These are phyloP conservation scores for Martes martes DNA, from an alignment of 2,113 vertebrate species.

Conservation along the genomic window DNA sequence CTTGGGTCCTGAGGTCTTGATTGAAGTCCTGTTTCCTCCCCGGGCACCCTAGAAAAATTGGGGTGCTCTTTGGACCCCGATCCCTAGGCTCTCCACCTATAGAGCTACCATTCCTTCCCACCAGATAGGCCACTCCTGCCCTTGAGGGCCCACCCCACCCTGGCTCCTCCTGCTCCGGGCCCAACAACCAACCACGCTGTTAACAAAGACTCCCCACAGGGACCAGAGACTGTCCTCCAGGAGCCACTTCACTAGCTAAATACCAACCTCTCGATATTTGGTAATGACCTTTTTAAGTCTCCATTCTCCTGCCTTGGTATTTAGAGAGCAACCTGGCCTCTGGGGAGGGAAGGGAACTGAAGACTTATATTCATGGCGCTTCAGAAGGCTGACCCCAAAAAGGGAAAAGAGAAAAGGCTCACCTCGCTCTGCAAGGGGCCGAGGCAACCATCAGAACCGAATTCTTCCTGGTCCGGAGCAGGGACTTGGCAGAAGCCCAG, in stretches of 20 bases:
- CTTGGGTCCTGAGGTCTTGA: background rate
- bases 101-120: background rate
- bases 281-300: slow-evolving; percentile 79
- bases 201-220: slow-evolving; percentile 1
- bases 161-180: rapidly evolving
- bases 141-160: background rate
- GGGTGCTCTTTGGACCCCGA: background rate
- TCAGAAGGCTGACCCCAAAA: slow-evolving; percentile 74
- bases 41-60: background rate
- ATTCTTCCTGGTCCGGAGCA: slow-evolving; percentile 68
- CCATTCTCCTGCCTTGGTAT: slow-evolving; percentile 76
- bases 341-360: slow-evolving; percentile 64
- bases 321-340: slow-evolving; percentile 75
- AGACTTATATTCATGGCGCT: slow-evolving; percentile 65
- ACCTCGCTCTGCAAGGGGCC: slow-evolving; percentile 65
- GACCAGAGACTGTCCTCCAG: background rate
- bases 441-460: rapidly evolving
- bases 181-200: background rate
- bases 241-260: slow-evolving; percentile 69
- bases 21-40: background rate
- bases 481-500: background rate
- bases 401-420: slow-evolving; percentile 41
- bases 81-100: background rate
- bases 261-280: slow-evolving; percentile 74
- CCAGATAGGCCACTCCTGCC: background rate